Evolutionary conservation across 2,113 vertebrate species (phyloP).

Genomic region (Ptilorrhoa leucosticta): DNA sequence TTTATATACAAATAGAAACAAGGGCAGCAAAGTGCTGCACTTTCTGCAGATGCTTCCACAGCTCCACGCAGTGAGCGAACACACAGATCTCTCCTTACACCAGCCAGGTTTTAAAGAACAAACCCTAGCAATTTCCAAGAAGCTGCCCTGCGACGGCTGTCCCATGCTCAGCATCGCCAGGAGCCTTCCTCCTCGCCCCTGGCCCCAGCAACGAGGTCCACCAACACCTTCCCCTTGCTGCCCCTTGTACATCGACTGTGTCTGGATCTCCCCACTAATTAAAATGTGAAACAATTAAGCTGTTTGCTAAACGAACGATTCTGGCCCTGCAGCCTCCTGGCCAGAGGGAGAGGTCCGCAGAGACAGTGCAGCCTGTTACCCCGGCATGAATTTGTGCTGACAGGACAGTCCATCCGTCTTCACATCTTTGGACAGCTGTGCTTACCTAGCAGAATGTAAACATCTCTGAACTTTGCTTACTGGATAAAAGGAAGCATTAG

Average conservation of each 20-base stretch:
- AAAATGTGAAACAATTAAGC: slow-evolving; percentile 22
- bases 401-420: slow-evolving; percentile 58
- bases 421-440: slow-evolving; percentile 69
- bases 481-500: slow-evolving; percentile 71
- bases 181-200: background rate
- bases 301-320: slow-evolving; percentile 37
- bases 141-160: background rate
- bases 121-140: background rate
- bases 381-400: slow-evolving; percentile 57
- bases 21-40: background rate
- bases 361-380: background rate
- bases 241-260: background rate
- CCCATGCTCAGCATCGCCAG: background rate
- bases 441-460: slow-evolving; percentile 73
- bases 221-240: background rate
- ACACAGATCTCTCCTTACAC: accelerated
- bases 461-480: slow-evolving; percentile 70
- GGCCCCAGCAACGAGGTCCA: accelerated
- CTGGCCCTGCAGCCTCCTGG: background rate
- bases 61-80: accelerated
- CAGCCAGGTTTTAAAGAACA: background rate
- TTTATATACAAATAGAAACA: background rate
- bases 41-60: background rate
- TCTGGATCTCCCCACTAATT: background rate
- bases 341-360: background rate